Conservation (phyloP, 2,113 vertebrate genomes). For the Pristiophorus japonicus region DNA sequence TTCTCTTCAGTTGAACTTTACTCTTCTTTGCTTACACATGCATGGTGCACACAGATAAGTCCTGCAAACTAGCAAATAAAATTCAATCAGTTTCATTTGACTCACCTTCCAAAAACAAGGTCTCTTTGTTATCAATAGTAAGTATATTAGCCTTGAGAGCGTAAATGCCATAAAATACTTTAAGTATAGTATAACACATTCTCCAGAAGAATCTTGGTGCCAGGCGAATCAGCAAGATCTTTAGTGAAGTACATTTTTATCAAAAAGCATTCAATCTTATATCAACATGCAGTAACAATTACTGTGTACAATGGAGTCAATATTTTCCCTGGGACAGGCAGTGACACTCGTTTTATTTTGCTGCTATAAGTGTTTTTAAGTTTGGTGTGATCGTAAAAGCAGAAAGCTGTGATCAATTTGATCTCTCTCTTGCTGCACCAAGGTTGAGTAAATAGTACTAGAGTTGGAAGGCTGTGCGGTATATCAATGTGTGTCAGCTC, state of each 20-base stretch:
- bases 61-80: not conserved
- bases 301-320: not conserved
- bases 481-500: not conserved
- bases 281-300: not conserved
- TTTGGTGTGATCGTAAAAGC: not conserved
- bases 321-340: not conserved
- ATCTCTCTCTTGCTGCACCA: not conserved
- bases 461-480: not conserved
- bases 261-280: not conserved
- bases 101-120: constrained; percentile 12
- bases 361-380: not conserved
- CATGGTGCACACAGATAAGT: not conserved
- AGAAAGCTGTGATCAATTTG: not conserved
- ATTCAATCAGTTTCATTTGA: not conserved
- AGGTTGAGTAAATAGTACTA: not conserved
- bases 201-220: constrained; percentile 9
- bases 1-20: constrained; percentile 1
- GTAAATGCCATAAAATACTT: constrained; percentile 12
- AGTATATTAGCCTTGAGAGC: not conserved
- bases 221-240: constrained; percentile 6
- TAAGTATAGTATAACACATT: no score
- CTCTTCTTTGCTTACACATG: not conserved
- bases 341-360: not conserved
- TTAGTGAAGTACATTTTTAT: not conserved
- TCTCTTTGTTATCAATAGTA: not conserved